phyloP scores from a whole-genome alignment of 2,888 invertebrate species.

The Thymelicus lineola region DNA sequence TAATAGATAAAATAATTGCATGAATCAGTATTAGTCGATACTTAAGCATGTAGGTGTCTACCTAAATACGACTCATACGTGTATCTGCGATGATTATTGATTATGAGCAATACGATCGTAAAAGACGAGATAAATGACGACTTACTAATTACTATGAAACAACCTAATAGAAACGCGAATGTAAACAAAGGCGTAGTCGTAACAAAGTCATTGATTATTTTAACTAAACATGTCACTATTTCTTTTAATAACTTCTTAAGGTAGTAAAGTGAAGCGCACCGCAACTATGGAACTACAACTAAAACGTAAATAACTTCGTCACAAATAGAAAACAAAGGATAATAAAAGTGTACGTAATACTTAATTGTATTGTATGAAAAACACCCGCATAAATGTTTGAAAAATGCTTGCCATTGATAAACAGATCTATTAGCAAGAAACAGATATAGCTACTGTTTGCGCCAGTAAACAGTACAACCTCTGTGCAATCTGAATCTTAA shows the following conservation, averaged over 20 bases:
- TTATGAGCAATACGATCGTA: constrained; percentile 13
- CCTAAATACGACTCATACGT: not conserved
- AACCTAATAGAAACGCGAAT: not conserved
- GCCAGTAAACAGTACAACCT: not conserved
- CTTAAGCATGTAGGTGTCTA: not conserved
- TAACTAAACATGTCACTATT: not conserved
- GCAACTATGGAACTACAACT: no score
- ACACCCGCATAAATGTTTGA: constrained; percentile 11
- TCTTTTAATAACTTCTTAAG: no score
- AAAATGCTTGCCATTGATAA: constrained; percentile 2
- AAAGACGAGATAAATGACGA: constrained; percentile 12
- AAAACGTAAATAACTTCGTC: no score
- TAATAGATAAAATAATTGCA: no score
- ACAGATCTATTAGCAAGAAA: not conserved
- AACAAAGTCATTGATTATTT: not conserved
- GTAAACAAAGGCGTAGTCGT: not conserved
- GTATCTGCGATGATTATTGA: not conserved
- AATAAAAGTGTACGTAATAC: not conserved
- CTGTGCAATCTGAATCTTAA: no score
- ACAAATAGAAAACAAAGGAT: no score
- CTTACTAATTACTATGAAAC: not conserved
- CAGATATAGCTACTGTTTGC: not conserved
- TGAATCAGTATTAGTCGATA: no score
- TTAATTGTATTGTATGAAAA: constrained; percentile 5
- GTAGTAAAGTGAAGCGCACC: no score